Evolutionary conservation across 2,797 vertebrate genomes (phyloP).

Genomic region (Onychomys torridus): DNA sequence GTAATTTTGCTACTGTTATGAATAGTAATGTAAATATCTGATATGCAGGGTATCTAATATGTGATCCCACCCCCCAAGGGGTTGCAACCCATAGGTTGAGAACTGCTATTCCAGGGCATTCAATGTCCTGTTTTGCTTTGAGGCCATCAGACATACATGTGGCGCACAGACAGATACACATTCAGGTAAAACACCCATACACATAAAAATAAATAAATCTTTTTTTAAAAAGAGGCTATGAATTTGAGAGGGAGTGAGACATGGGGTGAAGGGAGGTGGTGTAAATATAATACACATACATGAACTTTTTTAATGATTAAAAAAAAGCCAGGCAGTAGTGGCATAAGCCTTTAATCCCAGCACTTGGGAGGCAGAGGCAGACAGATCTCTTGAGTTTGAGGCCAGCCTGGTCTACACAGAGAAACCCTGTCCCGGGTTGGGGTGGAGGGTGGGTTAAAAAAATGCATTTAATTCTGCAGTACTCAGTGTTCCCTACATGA

Average conservation of each 20-base stretch:
- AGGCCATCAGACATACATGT: neutral
- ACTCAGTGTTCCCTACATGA: neutral
- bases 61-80: no score
- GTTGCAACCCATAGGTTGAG: neutral
- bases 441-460: neutral
- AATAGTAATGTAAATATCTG: neutral
- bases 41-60: neutral
- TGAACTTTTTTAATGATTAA: neutral
- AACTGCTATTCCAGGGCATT: neutral
- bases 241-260: neutral
- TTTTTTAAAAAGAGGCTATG: neutral
- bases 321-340: neutral
- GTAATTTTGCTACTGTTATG: neutral
- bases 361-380: neutral
- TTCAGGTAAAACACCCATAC: neutral
- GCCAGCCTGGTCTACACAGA: neutral
- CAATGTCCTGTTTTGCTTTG: neutral
- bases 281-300: neutral
- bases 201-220: neutral
- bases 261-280: neutral
- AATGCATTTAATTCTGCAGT: conserved; percentile 7
- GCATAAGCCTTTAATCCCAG: neutral
- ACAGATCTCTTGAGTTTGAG: neutral
- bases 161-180: neutral
- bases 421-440: neutral